Percentiles rank a stretch among this genome's conserved stretches.
Evolutionary conservation across 2,888 invertebrate species (phyloP).

Genomic region (Axea sp.): DNA sequence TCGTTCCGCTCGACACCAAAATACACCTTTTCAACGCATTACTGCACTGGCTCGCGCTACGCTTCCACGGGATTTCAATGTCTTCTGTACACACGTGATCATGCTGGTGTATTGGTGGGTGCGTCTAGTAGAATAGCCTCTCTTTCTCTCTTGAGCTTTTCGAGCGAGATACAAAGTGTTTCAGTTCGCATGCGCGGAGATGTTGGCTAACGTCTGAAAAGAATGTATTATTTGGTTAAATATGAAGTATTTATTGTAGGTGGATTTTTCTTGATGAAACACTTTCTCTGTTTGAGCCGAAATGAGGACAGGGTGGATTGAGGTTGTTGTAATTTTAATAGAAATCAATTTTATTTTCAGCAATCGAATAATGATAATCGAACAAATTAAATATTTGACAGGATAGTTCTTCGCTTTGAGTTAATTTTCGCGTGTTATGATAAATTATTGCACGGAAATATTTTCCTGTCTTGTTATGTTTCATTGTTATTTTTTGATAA

Average conservation of each 20-base stretch:
- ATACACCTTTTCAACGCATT: background rate
- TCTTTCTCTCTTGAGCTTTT: background rate
- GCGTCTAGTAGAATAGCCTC: slow-evolving; percentile 4
- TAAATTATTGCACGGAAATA: too few relatives aligned
- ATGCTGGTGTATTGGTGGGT: slow-evolving; percentile 16
- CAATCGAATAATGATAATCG: too few relatives aligned
- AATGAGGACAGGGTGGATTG: background rate
- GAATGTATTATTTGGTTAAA: slow-evolving; percentile 44
- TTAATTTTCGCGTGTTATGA: too few relatives aligned
- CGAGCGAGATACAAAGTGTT: background rate
- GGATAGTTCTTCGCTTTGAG: too few relatives aligned
- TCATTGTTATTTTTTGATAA: too few relatives aligned
- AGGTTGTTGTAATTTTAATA: background rate
- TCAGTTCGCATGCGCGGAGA: slow-evolving; percentile 17
- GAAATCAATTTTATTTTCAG: too few relatives aligned
- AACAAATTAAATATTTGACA: too few relatives aligned
- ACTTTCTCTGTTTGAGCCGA: slow-evolving; percentile 29
- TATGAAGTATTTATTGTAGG: slow-evolving; percentile 52
- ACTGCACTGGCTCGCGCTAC: slow-evolving; percentile 12
- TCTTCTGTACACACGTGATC: slow-evolving; percentile 24
- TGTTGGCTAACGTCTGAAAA: slow-evolving; percentile 23
- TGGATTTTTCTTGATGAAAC: slow-evolving; percentile 31
- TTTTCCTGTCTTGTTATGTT: too few relatives aligned
- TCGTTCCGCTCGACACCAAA: background rate
- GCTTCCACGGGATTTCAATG: slow-evolving; percentile 14